Conservation (phyloP, 2,113 vertebrate species). For the Tychaedon coryphoeus region DNA sequence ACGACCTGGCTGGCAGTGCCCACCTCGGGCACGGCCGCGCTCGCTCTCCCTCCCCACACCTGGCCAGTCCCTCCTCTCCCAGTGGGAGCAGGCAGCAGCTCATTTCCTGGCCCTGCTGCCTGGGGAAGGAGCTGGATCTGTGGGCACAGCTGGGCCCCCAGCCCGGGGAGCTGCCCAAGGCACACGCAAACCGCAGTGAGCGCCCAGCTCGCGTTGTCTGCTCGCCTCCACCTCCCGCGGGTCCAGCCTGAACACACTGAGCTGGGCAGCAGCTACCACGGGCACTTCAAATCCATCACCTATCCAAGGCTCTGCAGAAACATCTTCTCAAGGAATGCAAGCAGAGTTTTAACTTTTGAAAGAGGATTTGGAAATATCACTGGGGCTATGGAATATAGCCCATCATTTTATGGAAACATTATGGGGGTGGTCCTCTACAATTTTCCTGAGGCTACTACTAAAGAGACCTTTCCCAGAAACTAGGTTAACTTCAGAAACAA, state of each 20-base stretch:
- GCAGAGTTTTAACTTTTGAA: background rate
- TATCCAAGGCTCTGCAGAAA: background rate
- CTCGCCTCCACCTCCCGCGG: accelerated
- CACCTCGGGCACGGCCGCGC: accelerated
- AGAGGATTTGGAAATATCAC: background rate
- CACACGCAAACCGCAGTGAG: accelerated
- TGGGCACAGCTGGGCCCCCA: background rate
- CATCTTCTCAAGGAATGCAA: background rate
- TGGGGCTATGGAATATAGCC: background rate
- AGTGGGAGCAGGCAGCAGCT: background rate
- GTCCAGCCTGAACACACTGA: background rate
- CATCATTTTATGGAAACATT: background rate
- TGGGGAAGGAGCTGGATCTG: too few species aligned
- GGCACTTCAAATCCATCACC: background rate
- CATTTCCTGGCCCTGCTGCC: background rate
- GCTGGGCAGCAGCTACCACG: background rate
- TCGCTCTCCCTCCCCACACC: accelerated
- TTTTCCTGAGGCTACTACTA: background rate
- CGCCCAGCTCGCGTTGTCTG: accelerated
- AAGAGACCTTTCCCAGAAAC: background rate
- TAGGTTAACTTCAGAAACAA: background rate
- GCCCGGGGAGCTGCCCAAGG: background rate
- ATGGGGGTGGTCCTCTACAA: background rate
- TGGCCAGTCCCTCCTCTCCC: background rate
- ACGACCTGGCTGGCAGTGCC: accelerated